Base-by-base conservation (phyloP, 2,113 vertebrate genomes). In the Strix uralensis region DNA sequence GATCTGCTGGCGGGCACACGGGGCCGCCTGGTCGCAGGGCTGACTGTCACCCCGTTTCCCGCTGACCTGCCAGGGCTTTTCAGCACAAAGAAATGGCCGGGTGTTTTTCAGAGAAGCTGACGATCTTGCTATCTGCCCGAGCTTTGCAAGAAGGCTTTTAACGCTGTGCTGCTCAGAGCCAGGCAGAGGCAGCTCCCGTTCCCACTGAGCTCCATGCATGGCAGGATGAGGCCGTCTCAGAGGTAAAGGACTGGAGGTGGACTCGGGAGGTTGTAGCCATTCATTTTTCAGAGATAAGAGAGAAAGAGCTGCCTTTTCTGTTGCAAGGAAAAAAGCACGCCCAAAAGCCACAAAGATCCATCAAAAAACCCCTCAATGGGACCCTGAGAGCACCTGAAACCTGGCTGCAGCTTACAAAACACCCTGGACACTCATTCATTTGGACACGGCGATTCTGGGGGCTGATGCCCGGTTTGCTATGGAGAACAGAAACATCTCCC, bases 401-500 rank as follows among this genome's bases (percentile, higher is more conserved):
- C 27, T 19, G 7, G 38, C 61, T 40, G 86, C 66, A 86, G 79
- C 44, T 58, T 6, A 22, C 3, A 2, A 42, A 62, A 34, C 0
- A 0, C 54, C 49, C 47, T 3, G 8, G n/a, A 25, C 0, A 2
- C 21, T 51, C 16, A 2, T 13, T 15, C 17, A 1, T 4, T 13
- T 1, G 27, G 44, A 32, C 49, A 38, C 0, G 0, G 22, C 8
- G 71, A 9, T 7, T 70, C 9, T 15, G 54, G 38, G 62, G 27
- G 47, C 4, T 1, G 22, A 15, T 9, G 46, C 61, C 7, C 0
- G 0, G 11, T 38, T 20, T 27, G 81, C 58, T 25, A 14, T 2
- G 25, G 14, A 13, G 23, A 22, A 65, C 46, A 88, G 75, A n/a
- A 67, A 21, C 26, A 42, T 6, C 59, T 61, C 73, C 16, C 89